These are phyloP conservation scores for Leucophora obtusa DNA, from an alignment of 2,888 invertebrate species.

Conservation along the genomic window DNA sequence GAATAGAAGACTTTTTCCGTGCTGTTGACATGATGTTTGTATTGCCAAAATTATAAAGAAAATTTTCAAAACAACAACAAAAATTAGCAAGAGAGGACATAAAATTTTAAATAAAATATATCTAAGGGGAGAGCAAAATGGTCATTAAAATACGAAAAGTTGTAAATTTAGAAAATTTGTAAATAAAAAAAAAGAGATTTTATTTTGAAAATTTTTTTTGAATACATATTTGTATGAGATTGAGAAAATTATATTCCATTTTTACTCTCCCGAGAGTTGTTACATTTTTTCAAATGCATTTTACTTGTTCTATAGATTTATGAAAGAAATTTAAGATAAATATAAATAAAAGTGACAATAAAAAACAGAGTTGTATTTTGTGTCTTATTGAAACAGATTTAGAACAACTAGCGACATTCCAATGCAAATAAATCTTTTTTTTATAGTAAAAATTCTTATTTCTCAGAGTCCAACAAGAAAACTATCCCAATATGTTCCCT, in stretches of 20 bases:
- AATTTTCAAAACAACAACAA: not conserved
- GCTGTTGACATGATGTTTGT: constrained; percentile 25
- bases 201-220: not conserved
- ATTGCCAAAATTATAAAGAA: constrained; percentile 19
- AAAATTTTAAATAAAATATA: not conserved
- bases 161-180: not conserved
- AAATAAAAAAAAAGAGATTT: not conserved
- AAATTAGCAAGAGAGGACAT: not conserved
- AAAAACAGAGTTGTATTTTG: not conserved
- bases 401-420: not conserved
- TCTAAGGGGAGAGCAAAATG: no score
- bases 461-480: no score
- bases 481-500: no score
- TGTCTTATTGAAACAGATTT: not conserved
- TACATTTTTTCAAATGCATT: not conserved
- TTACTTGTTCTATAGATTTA: not conserved
- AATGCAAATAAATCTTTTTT: no score
- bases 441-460: no score
- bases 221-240: no score
- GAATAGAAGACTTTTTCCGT: constrained; percentile 25
- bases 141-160: not conserved
- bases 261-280: not conserved
- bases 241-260: not conserved
- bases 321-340: not conserved
- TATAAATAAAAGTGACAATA: no score